Evolutionary conservation across 2,888 invertebrate species (phyloP).

Genomic region (Myopa tessellatipennis): DNA sequence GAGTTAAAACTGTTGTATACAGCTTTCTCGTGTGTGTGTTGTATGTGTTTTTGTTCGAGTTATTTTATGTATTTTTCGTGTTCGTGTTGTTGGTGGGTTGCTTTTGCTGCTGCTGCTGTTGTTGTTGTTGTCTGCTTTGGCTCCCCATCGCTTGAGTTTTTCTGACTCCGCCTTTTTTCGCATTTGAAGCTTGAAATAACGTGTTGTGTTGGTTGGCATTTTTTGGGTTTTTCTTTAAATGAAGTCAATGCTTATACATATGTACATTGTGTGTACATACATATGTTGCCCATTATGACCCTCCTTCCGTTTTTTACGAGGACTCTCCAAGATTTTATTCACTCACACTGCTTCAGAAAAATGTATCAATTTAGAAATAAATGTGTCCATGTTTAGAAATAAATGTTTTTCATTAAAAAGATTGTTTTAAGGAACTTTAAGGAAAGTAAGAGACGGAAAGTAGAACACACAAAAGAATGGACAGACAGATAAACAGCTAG

Average conservation of each 20-base stretch:
- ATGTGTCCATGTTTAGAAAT: too few species aligned
- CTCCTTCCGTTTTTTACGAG: too few species aligned
- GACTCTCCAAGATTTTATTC: too few species aligned
- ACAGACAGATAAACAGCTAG: too few species aligned
- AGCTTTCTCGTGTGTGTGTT: slow-evolving; percentile 47
- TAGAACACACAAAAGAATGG: too few species aligned
- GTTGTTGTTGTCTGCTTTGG: slow-evolving; percentile 46
- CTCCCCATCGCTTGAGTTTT: slow-evolving; percentile 60
- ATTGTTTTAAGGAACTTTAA: too few species aligned
- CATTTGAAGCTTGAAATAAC: slow-evolving; percentile 35
- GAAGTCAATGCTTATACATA: neutral
- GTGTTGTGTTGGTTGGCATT: slow-evolving; percentile 8
- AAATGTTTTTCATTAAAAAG: too few species aligned
- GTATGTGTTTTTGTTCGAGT: slow-evolving; percentile 42
- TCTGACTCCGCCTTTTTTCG: slow-evolving; percentile 62
- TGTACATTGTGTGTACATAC: neutral
- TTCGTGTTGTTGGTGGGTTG: slow-evolving; percentile 36
- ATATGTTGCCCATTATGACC: slow-evolving; percentile 25
- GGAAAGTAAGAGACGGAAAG: too few species aligned
- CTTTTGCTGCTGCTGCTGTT: slow-evolving; percentile 47
- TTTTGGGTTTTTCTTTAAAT: neutral
- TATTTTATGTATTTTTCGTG: slow-evolving; percentile 44
- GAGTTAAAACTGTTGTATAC: slow-evolving; percentile 53
- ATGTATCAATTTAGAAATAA: too few species aligned
- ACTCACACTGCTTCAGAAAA: too few species aligned